Evolutionary conservation across 2,797 vertebrate species (phyloP), one percentile per base, ranked within the genome.

Genomic region (Tauraco hartlaubi): DNA sequence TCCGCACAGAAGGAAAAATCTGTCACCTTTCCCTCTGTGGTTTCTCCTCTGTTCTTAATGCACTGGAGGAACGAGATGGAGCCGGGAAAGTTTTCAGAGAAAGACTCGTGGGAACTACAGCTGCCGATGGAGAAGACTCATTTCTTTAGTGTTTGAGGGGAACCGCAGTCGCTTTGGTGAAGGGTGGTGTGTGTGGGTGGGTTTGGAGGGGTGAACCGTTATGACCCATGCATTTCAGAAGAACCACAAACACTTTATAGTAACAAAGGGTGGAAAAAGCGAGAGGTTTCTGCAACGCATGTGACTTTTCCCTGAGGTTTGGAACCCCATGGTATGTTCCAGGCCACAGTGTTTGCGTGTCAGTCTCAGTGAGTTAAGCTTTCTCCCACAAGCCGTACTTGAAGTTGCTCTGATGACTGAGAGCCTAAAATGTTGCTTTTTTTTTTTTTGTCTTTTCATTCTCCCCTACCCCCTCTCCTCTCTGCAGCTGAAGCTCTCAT

Each of bases 401-500:
- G 79, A 89, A 87, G 69, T 79, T 75, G 25, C 84, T 79, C 55
- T 86, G 66, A 90, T 83, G 29, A 92, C 86, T 26, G 12, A 92
- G 66, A 96, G 74, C 94, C 96, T 95, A 90, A 95, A 95, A 80
- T 79, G 59, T 85, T 88, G 19, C 49, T 25, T 90, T 93, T 93
- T 73, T 74, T 31, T 55, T 23, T 11, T 23, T 31, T 68, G 35
- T 71, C 48, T 74, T 55, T 78, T 68, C 3, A 2, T 62, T 85
- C 37, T 82, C 44, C 64, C 74, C 71, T 33, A 28, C 58, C 63
- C 58, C 33, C 66, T 80, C 78, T 73, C 83, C 55, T 84, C 71
- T 62, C 67, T 98, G 52, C 98, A 99, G 99, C 74, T 99, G 69
- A 99, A 99, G 97, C 97, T 99, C 64, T 98, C 99, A 5, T 99